Conservation (phyloP, 2,797 vertebrate species). For the Passerculus sandwichensis region DNA sequence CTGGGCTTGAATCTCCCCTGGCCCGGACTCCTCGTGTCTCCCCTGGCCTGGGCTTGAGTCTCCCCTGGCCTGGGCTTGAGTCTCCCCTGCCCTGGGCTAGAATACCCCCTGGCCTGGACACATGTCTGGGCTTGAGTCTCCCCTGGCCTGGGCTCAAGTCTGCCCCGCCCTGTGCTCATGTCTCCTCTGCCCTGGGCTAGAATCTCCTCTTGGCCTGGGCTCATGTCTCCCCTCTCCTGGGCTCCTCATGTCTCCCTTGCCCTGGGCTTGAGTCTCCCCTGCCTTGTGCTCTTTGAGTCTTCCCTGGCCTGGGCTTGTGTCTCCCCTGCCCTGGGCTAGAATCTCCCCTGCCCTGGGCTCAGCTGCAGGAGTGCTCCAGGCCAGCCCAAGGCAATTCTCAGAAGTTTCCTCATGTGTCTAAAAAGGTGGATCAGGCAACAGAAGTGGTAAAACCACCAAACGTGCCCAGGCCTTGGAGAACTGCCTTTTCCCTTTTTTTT, state of each 20-base stretch:
- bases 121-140: neutral
- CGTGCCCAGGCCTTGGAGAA: neutral
- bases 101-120: neutral
- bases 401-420: conserved; percentile 18
- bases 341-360: neutral
- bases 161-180: neutral
- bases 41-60: no score
- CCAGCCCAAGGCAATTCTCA: neutral
- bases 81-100: no score
- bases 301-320: no score
- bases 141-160: accelerated
- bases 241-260: accelerated
- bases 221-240: no score
- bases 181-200: no score
- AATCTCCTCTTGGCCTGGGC: no score
- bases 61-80: no score
- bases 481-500: neutral
- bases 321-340: no score
- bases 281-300: neutral
- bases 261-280: no score
- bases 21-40: no score
- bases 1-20: no score
- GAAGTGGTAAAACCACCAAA: conserved; percentile 22
- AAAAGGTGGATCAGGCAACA: conserved; percentile 45
- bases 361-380: accelerated